Percentiles rank a stretch among this genome's conserved stretches.
phyloP scores from a whole-genome alignment of 2,113 vertebrate genomes.

The Oenanthe melanoleuca region DNA sequence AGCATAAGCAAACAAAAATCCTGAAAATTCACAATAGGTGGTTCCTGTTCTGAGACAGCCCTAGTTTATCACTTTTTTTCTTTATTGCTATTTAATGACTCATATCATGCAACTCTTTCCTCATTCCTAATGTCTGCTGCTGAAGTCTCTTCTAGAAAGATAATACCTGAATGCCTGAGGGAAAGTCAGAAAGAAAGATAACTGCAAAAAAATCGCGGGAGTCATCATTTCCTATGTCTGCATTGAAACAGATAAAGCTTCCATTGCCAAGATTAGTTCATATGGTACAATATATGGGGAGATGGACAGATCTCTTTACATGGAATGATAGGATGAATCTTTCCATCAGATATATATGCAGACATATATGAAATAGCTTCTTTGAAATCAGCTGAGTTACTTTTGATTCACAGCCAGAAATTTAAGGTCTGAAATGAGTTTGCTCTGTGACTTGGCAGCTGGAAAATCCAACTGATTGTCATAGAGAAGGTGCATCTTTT shows the following conservation, averaged over 20 bases:
- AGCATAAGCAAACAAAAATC: not conserved
- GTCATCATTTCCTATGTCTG: constrained; percentile 7
- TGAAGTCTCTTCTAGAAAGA: constrained; percentile 27
- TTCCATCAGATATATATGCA: not conserved
- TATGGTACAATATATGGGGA: not conserved
- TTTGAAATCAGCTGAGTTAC: not conserved
- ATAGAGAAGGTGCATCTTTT: constrained; percentile 33
- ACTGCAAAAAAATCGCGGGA: not conserved
- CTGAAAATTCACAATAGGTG: constrained; percentile 6
- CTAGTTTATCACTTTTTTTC: not conserved
- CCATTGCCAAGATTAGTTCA: not conserved
- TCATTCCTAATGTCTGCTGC: constrained; percentile 16
- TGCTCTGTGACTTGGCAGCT: constrained; percentile 22
- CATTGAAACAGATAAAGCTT: constrained; percentile 2
- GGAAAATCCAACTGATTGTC: constrained; percentile 35
- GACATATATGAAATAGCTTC: not conserved
- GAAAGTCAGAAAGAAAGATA: constrained; percentile 29
- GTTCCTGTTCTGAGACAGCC: not conserved
- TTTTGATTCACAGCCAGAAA: not conserved
- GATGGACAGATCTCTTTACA: not conserved
- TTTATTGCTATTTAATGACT: constrained; percentile 57
- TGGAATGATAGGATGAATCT: not conserved
- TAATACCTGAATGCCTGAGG: constrained; percentile 16
- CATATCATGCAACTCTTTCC: not conserved
- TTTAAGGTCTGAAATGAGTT: not conserved